Evolutionary conservation across 2,888 invertebrate genomes (phyloP), one percentile per base, ranked within the genome.

Genomic region (Dryadula phaetusa): DNA sequence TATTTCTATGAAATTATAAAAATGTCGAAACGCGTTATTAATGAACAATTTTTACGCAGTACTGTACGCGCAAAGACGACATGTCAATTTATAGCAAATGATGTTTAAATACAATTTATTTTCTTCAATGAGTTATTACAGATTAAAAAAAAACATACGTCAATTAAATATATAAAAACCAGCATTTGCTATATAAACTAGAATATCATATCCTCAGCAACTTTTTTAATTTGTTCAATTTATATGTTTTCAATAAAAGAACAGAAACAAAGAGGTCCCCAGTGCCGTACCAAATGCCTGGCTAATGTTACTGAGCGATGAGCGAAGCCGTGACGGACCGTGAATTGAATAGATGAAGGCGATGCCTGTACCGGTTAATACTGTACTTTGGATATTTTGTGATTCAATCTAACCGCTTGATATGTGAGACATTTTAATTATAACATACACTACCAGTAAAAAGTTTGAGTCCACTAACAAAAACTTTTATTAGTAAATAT

Each of bases 241-340:
- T 37, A 37, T 12, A 12, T 12, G 12, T 37, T 37, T 37, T 32
- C 12, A 12, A 37, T 37, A 14, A 14, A 20, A 22, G 12, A 47
- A 47, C 2, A 16, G 12, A 77, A 84, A 79, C 87, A 84, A 84
- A 85, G 82, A 85, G 83, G 80, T 76, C 74, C 76, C 77, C 70
- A 73, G 54, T 76, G 74, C 79, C 76, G 76, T 74, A 80, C 79
- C 79, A 77, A 74, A 82, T 80, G 83, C 82, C 82, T 76, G 78
- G 77, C 80, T 79, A 76, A 77, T 81, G 82, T 76, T 77, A 81
- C 79, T 77, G 76, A 81, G 78, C 81, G 80, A 83, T 81, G 77
- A 79, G 80, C 76, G 72, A 79, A 79, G 79, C 78, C 69, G 70
- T 75, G 77, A 76, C 70, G 70, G 72, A 71, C 46, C 70, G 70